Evolutionary conservation across 2,797 vertebrate species (phyloP), one percentile per base, ranked within the genome.

Genomic region (Melanitta fusca): DNA sequence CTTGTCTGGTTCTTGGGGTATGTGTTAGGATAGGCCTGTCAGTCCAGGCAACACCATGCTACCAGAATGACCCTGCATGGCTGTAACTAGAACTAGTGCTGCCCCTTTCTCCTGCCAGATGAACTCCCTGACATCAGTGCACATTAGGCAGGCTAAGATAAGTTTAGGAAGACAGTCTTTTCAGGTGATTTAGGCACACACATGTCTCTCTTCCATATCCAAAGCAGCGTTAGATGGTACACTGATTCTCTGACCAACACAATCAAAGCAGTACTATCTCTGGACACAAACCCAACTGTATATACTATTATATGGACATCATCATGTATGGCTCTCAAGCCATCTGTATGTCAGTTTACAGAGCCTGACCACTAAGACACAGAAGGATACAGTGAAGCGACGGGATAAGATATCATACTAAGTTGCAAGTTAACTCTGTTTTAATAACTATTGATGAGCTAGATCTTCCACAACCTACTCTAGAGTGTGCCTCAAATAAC

Each of bases 21-120:
- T 10, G 13, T 53, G 30, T 57, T n/a, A 86, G 51, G n/a, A 36
- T 34, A 90, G 36, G 39, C 51, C 39, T 68, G n/a, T 49, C 39
- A 91, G 32, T 30, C 27, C n/a, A 34, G 32, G 24, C 34, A 80
- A 36, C 36, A 66, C 30, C 47, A 41, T 4, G 28, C 8, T 53
- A 9, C 39, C n/a, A 53, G 25, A 90, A 60, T 24, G n/a, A 81
- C 25, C 12, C 41, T 57, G 49, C 0, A 0, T 17, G n/a, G 43
- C 45, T 81, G 20, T 66, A 74, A 19, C 11, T 54, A n/a, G 24
- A 85, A 60, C 32, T 72, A 68, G 11, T 56, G 25, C 32, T 66
- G 12, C 19, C 38, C 49, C 17, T 61, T 82, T 56, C 65, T 78
- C 45, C 60, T 49, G 43, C 13, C 47, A 86, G 19, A 8, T 54